Evolutionary conservation across 2,888 invertebrate genomes (phyloP), one percentile per base, ranked within the genome.

Genomic region (Caenorhabditis parvicauda): DNA sequence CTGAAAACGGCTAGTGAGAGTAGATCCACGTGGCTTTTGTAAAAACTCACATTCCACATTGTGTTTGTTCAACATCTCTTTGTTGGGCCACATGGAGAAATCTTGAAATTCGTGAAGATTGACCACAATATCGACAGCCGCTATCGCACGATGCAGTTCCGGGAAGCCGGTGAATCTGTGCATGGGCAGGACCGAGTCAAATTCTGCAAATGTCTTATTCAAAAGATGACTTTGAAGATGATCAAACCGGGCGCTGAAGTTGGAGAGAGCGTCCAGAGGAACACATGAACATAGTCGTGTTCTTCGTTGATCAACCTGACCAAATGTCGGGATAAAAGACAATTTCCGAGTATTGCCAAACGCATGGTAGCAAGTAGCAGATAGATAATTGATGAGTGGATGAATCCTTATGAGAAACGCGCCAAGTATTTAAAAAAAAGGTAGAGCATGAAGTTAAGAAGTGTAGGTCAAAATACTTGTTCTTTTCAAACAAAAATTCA

Each of bases 31-130:
- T 17, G n/a, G n/a, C n/a, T n/a, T 35, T 19, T 35, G 22, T 2
- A 6, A 12, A 19, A 37, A 48, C 60, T 61, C 27, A 75, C 74
- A 58, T 54, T 74, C 61, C 2, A 70, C 70, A 48, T 77, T 77
- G 50, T 74, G 67, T 12, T 42, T 21, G 9, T 63, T 28, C n/a
- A 77, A 53, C 17, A 41, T 50, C 3, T 46, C 14, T 4, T 52
- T 43, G 32, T 74, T 56, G 1, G 77, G 77, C 0, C 52, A 17
- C 39, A 70, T 19, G 1, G 72, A 70, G 37, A 74, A 70, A 41
- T 77, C 77, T 6, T 59, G 64, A 22, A 45, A 52, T 38, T 77
- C 76, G 47, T 74, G 75, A 14, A 73, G 44, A 58, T 76, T 76
- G 39, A 76, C 61, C 3, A 62, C 58, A 28, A 58, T 39, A 44